Base-by-base conservation (phyloP, 1,140 invertebrate species). In the Magallana gigas region DNA sequence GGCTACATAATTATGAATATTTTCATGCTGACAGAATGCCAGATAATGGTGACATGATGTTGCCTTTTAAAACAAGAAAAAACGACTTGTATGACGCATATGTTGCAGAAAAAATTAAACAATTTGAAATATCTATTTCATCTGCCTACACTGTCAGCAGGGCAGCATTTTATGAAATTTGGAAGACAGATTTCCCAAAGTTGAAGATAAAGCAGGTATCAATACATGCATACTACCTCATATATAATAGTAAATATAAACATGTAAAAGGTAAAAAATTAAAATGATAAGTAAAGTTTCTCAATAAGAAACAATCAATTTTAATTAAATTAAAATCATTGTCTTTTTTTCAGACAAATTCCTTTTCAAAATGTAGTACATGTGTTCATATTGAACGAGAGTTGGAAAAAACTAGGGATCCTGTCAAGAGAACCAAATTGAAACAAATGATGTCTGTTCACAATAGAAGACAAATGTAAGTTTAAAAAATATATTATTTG, bases 391-490 rank as follows among this genome's bases (percentile, higher is more conserved):
- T 85, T 36, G 85, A 80, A 48, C n/a, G 64, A 56, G 85, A 85
- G 68, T 23, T 85, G 36, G 62, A 71, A 68, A 85, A 80, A 58
- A 85, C 85, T 16, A 23, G 85, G 71, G 85, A 85, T 68, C 23
- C 14, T 57, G 62, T 1, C n/a, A 48, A 64, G 57, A 85, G 85
- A 80, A 48, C 8, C 8, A 14, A 48, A 4, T 68, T 76, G 6
- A 85, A 80, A 76, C 4, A 23, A 9, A 57, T 80, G 48, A 56
- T 85, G 59, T 36, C 62, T 85, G 85, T 85, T 56, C 62, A 85
- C 62, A 85, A 85, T 80, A 18, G 76, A 68, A 85, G 85, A 48
- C 85, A 85, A 68, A 85, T 85, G 85, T 85, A 85, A 76, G 85
- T 68, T 57, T 16, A 16, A 8, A n/a, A 48, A n/a, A 3, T 4